Evolutionary conservation across 2,797 vertebrate genomes (phyloP), one percentile per base, ranked within the genome.

Genomic region (Sebastes baramenuke): DNA sequence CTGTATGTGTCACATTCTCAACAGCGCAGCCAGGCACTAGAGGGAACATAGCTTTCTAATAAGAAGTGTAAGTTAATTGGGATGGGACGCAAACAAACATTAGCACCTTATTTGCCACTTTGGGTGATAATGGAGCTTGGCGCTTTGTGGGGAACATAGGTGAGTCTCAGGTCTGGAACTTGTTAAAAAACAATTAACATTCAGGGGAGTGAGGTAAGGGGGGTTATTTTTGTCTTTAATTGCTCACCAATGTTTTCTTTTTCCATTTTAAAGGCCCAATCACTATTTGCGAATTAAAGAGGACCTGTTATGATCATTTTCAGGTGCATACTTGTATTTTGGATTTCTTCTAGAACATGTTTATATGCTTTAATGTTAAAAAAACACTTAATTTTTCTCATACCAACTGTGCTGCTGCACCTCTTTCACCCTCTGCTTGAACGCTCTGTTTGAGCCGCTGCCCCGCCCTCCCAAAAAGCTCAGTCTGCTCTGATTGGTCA

Each of bases 31-130:
- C 34, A 10, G 54, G 24, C 42, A 49, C 77, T 42, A 32, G n/a
- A 58, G 80, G 75, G 75, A 82, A 49, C 29, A 13, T 6, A 49
- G 72, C n/a, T 76, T 46, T 76, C 49, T 69, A 72, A 84, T 79
- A 69, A 83, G 71, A 86, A 67, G 24, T 81, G 60, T 20, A 54
- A 71, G 76, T 74, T 88, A 81, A 90, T 85, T 77, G 81, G 32
- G 62, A 79, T 66, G 74, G 72, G 77, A 77, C 27, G 72, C 72
- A 86, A 92, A 88, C 83, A 87, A 88, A 87, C 42, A 92, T 90
- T 87, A 89, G 68, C 86, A 76, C 77, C 82, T 89, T 81, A 20
- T 80, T 87, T 80, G 72, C 72, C 70, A 81, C 61, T 32, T 46
- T 4, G 30, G 66, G 85, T 76, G 86, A 82, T 88, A 89, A 91